Conservation (phyloP, 1,140 invertebrate species). For the Ceratina japonica region DNA sequence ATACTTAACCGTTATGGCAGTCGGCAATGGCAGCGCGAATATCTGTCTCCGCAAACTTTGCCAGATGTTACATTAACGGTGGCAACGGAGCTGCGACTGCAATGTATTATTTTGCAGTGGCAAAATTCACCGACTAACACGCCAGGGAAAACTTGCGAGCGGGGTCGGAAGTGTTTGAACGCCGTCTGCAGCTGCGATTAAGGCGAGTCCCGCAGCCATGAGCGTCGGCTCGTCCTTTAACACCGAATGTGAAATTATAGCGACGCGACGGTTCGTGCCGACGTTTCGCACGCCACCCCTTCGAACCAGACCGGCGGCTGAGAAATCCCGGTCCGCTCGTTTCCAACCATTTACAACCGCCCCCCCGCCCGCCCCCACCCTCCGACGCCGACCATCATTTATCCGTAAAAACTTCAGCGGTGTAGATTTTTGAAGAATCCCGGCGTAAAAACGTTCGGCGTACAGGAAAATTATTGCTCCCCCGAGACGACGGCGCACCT, state of each 20-base stretch:
- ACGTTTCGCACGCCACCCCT: neutral
- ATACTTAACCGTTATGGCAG: slow-evolving; percentile 29
- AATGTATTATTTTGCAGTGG: slow-evolving; percentile 36
- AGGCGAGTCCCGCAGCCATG: slow-evolving; percentile 10
- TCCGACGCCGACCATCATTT: slow-evolving; percentile 17
- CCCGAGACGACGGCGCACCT: slow-evolving; percentile 13
- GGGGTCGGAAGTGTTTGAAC: slow-evolving; percentile 29
- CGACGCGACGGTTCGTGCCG: neutral
- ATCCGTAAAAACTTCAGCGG: neutral
- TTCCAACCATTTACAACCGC: too few species aligned
- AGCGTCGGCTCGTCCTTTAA: slow-evolving; percentile 19
- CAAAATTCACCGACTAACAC: slow-evolving; percentile 24
- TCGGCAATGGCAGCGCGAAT: neutral
- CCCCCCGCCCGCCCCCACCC: neutral
- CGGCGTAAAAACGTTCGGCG: slow-evolving; percentile 20
- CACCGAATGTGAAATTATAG: slow-evolving; percentile 39
- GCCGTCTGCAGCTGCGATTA: slow-evolving; percentile 47
- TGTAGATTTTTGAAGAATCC: slow-evolving; percentile 34
- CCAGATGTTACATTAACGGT: slow-evolving; percentile 43
- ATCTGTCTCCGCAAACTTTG: slow-evolving; percentile 42
- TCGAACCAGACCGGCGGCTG: too few species aligned
- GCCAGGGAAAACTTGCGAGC: slow-evolving; percentile 22
- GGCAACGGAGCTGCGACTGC: slow-evolving; percentile 39
- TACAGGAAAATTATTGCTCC: slow-evolving; percentile 22
- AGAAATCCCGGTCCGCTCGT: too few species aligned